Base-by-base conservation (phyloP, 2,113 vertebrate genomes). In the Neotoma lepida region DNA sequence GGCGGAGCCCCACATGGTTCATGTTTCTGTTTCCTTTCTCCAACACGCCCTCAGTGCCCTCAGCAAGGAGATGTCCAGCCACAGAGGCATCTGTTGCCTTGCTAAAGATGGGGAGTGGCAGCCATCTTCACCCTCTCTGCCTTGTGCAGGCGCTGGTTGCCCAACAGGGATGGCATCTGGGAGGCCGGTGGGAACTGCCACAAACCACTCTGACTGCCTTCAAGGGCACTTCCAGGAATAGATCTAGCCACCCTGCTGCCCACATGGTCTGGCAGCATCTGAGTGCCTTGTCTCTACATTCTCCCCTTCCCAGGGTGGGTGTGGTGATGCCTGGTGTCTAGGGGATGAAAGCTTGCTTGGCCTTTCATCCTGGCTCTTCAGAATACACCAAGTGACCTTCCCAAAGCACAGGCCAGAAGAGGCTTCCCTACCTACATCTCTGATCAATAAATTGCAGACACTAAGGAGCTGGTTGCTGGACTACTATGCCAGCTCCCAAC, bases 181-280 rank as follows among this genome's bases (percentile, higher is more conserved):
- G 90, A 96, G 90, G 95, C 96, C 78, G 95, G 96, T 61, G 51
- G 96, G 95, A 95, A 96, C 80, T 56, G 96, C 97, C 58, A 63
- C 1, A 39, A 76, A 85, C 84, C 12, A 15, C 84, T 94, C 94
- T 96, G 97, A 95, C 96, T 41, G 81, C 94, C 95, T 96, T 96
- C 97, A 97, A 97, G 97, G 97, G 95, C 97, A 97, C 61, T 94
- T 90, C 97, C 96, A 97, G 97, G 97, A 97, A 97, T 97, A 97
- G 97, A 91, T 61, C 81, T 26, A 92, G 97, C 96, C 93, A 96
- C 95, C 93, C 93, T 4, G 35, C 90, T 14, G 68, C 93, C 95
- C 26, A 56, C 3, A 6, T 91, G 66, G 89, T 15, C 97, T 97
- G 97, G 93, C 97, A 96, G 95, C 93, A 86, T 94, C 86, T 3